These are phyloP conservation scores for Chloroceryle amazona DNA, from an alignment of 2,797 vertebrate species.

Conservation along the genomic window DNA sequence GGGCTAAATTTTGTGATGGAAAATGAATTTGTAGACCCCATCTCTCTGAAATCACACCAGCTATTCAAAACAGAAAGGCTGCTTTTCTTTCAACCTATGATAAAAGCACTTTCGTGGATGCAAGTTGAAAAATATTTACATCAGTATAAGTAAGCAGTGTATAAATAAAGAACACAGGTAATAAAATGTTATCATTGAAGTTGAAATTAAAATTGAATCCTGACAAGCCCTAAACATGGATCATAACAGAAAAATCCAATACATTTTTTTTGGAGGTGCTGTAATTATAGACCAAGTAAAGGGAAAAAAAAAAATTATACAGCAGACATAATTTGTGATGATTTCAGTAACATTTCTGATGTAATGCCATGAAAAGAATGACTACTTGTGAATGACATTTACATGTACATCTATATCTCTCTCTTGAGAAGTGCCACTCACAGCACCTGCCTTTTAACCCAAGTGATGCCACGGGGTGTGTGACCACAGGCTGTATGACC, in stretches of 20 bases:
- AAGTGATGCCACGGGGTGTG: accelerated
- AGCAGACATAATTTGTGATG: not conserved
- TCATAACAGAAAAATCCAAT: constrained; percentile 50
- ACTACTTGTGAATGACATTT: not conserved
- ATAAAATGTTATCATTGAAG: constrained; percentile 59
- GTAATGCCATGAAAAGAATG: not conserved
- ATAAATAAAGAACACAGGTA: constrained; percentile 54
- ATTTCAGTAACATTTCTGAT: constrained; percentile 26
- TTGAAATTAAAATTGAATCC: constrained; percentile 70
- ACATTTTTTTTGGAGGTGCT: not conserved
- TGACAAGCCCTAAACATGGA: constrained; percentile 40
- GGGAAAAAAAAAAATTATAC: constrained; percentile 8
- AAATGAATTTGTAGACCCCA: not conserved
- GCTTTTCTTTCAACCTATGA: not conserved
- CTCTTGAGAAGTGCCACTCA: accelerated
- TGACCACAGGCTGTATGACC: too few species aligned
- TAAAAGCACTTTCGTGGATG: not conserved
- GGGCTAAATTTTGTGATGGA: not conserved
- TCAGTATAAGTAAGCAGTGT: constrained; percentile 20
- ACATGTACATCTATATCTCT: accelerated
- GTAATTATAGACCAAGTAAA: constrained; percentile 49
- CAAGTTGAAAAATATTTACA: constrained; percentile 23
- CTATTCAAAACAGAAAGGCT: not conserved
- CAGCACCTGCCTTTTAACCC: not conserved
- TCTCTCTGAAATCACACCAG: constrained; percentile 4